These are phyloP conservation scores for Wiebesia pumilae DNA, from an alignment of 1,140 invertebrate species.

Conservation along the genomic window DNA sequence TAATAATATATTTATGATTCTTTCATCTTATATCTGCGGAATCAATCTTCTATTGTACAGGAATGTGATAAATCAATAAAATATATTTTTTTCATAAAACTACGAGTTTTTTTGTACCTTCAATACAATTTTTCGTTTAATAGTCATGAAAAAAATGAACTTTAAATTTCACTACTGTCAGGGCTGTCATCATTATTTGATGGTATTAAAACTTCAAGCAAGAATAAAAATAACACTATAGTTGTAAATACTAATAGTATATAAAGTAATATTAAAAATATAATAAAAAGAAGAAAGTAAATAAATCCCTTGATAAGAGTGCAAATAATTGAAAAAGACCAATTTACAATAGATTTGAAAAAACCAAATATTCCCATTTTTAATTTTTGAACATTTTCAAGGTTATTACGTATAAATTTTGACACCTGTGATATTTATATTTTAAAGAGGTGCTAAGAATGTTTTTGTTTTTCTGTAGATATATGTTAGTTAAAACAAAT, in stretches of 20 bases:
- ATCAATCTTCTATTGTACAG: conserved; percentile 54
- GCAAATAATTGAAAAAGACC: conserved; percentile 23
- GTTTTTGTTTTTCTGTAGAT: conserved; percentile 30
- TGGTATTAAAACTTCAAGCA: background rate
- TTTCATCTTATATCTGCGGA: conserved; percentile 12
- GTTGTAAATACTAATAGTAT: background rate
- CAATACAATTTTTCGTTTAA: background rate
- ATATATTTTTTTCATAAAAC: conserved; percentile 66
- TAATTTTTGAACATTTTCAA: background rate
- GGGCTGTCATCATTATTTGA: background rate
- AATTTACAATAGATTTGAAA: conserved; percentile 24
- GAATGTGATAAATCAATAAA: conserved; percentile 63
- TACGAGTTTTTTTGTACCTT: background rate
- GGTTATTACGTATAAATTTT: conserved; percentile 47
- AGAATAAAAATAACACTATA: background rate
- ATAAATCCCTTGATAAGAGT: conserved; percentile 4
- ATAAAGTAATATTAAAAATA: conserved; percentile 29
- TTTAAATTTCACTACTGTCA: conserved; percentile 11
- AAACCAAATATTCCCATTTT: conserved; percentile 27
- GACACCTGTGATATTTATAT: conserved; percentile 30
- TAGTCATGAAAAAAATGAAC: background rate
- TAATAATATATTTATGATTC: conserved; percentile 11
- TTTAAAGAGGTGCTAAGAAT: conserved; percentile 28
- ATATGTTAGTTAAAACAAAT: background rate
- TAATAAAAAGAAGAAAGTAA: conserved; percentile 13